Evolutionary conservation across 2,888 invertebrate species (phyloP).

Genomic region (Tupiocoris notatus): DNA sequence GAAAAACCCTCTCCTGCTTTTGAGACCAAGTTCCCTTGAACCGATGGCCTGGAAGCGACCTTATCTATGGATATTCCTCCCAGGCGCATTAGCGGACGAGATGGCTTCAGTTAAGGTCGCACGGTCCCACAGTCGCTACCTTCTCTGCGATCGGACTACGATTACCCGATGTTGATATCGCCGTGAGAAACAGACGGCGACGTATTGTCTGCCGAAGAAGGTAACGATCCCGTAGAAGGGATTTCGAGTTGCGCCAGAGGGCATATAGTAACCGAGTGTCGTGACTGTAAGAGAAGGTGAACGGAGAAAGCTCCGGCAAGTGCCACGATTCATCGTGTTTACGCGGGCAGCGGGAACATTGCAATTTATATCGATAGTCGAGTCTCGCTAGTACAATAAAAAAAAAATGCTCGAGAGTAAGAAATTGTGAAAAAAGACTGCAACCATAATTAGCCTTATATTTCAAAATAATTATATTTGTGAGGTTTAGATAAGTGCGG

Average conservation of each 20-base stretch:
- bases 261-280: slow-evolving; percentile 7
- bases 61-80: background rate
- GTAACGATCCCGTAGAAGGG: background rate
- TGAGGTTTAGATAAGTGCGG: no score
- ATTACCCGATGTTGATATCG: background rate
- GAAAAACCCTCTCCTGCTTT: no score
- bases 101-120: background rate
- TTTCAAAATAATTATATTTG: no score
- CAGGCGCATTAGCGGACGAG: background rate
- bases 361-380: no score
- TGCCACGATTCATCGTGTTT: slow-evolving; percentile 3
- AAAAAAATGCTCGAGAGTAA: no score
- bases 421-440: no score
- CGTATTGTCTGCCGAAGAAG: slow-evolving; percentile 26
- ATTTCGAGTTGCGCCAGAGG: slow-evolving; percentile 27
- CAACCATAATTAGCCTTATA: no score
- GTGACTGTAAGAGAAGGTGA: slow-evolving; percentile 12
- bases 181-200: slow-evolving; percentile 10
- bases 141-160: slow-evolving; percentile 15
- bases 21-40: background rate
- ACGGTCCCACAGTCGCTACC: background rate
- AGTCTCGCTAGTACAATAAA: no score
- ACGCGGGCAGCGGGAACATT: no score
- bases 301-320: slow-evolving; percentile 21
- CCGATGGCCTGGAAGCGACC: background rate